These are phyloP conservation scores for Octodonta nipae DNA, from an alignment of 2,888 invertebrate genomes.

Conservation along the genomic window DNA sequence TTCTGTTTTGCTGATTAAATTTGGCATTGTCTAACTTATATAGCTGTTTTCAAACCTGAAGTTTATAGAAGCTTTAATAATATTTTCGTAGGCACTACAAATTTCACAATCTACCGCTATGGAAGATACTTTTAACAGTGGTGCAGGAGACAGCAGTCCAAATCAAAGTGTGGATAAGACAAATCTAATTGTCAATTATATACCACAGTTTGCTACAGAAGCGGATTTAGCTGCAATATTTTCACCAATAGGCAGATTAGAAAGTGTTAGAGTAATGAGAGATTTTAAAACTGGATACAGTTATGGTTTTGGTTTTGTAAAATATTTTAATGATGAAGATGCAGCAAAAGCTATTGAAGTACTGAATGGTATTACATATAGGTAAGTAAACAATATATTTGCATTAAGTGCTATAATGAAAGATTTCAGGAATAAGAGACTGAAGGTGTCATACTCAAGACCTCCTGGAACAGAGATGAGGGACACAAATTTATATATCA, in stretches of 20 bases:
- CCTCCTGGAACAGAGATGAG: slow-evolving; percentile 86
- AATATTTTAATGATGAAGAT: slow-evolving; percentile 74
- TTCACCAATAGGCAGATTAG: slow-evolving; percentile 74
- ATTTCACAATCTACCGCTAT: too few relatives aligned
- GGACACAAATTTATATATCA: slow-evolving; percentile 86
- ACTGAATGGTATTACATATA: slow-evolving; percentile 54
- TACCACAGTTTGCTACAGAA: slow-evolving; percentile 87
- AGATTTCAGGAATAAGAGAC: slow-evolving; percentile 79
- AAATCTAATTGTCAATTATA: slow-evolving; percentile 88
- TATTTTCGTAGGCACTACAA: too few relatives aligned
- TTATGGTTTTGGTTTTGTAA: slow-evolving; percentile 92
- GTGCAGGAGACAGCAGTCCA: slow-evolving; percentile 27
- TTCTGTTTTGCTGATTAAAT: too few relatives aligned
- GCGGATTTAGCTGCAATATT: slow-evolving; percentile 82
- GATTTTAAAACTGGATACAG: slow-evolving; percentile 84
- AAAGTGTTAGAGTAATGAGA: slow-evolving; percentile 83
- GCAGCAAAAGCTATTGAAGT: slow-evolving; percentile 74
- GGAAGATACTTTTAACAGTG: too few relatives aligned
- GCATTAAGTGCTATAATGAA: slow-evolving; percentile 1
- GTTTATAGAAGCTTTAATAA: too few relatives aligned
- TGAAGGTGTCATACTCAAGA: slow-evolving; percentile 87
- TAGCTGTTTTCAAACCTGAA: too few relatives aligned
- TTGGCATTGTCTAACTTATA: too few relatives aligned
- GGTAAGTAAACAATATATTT: slow-evolving; percentile 16
- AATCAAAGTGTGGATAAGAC: slow-evolving; percentile 37